Evolutionary conservation across 2,888 invertebrate species (phyloP).

Genomic region (Lasioglossum vierecki): DNA sequence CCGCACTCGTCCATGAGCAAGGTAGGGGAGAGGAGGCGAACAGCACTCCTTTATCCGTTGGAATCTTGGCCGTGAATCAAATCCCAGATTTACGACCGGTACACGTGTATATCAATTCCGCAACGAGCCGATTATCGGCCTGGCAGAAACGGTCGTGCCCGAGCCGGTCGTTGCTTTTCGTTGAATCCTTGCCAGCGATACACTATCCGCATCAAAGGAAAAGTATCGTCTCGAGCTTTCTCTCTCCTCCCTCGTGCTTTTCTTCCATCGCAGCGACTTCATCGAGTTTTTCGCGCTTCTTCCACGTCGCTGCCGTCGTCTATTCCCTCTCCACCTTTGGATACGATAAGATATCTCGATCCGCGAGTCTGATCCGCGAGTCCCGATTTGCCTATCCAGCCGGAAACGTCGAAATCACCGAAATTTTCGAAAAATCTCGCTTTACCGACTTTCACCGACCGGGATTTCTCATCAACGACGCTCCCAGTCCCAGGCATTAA

Average conservation of each 20-base stretch:
- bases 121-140: constrained; percentile 80
- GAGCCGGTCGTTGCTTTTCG: constrained; percentile 64
- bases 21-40: neutral
- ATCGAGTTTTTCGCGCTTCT: constrained; percentile 16
- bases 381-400: neutral
- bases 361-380: constrained; percentile 1
- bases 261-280: constrained; percentile 30
- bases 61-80: constrained; percentile 79
- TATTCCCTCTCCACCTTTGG: constrained; percentile 6
- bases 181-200: constrained; percentile 76
- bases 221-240: constrained; percentile 21
- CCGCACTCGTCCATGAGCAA: constrained; percentile 36
- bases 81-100: constrained; percentile 71
- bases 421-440: neutral
- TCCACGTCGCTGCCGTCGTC: constrained; percentile 26
- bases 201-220: constrained; percentile 61
- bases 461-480: constrained; percentile 1
- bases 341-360: constrained; percentile 39
- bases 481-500: constrained; percentile 1
- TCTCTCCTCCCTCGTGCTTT: neutral
- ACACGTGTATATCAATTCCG: constrained; percentile 77
- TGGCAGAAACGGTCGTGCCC: constrained; percentile 62
- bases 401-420: neutral
- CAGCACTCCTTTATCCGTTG: constrained; percentile 64
- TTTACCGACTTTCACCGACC: neutral